A percentile compares a stretch with the other conserved stretches of the same genome.
Evolutionary conservation across 2,113 vertebrate genomes (phyloP).

Genomic region (Orthonyx spaldingii): DNA sequence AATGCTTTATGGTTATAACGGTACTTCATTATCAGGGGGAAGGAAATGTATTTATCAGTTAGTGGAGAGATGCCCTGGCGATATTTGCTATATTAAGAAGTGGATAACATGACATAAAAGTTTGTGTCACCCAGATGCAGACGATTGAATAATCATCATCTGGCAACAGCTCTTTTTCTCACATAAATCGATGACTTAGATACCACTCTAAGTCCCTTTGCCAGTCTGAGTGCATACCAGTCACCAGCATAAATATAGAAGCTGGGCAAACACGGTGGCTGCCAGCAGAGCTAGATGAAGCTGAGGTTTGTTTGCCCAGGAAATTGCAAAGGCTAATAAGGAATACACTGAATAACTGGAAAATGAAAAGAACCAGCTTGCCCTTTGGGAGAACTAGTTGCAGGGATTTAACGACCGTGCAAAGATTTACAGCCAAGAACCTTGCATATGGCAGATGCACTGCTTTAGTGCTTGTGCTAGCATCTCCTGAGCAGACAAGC

Average conservation of each 20-base stretch:
- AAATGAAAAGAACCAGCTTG: neutral
- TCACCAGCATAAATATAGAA: neutral
- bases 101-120: neutral
- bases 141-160: neutral
- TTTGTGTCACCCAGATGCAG: neutral
- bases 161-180: constrained; percentile 29
- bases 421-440: neutral
- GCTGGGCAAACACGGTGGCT: neutral
- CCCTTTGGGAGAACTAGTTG: neutral
- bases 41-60: neutral
- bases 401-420: neutral
- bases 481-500: neutral
- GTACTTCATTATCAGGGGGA: neutral
- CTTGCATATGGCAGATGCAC: neutral
- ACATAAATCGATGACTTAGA: constrained; percentile 2
- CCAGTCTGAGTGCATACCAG: neutral
- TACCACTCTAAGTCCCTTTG: neutral
- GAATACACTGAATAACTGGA: neutral
- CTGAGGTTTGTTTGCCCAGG: neutral
- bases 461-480: neutral
- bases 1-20: neutral
- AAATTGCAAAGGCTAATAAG: neutral
- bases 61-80: neutral
- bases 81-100: neutral
- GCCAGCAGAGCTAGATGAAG: neutral